Conservation (phyloP, 2,113 vertebrate genomes). For the Thamnophis sirtalis region DNA sequence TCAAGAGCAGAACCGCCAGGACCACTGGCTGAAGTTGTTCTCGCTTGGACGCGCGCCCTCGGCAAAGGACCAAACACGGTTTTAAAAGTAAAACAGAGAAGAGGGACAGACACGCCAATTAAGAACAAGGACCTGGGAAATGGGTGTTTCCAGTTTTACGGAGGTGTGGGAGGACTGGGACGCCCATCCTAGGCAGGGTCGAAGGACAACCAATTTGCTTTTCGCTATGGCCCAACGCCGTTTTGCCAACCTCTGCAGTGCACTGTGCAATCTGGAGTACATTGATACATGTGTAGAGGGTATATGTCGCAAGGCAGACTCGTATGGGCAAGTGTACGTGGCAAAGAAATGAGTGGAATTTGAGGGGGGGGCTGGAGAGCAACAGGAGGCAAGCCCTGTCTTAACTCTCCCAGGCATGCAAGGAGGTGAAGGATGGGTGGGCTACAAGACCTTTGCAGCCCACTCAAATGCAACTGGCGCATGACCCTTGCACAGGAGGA, state of each 20-base stretch:
- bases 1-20: constrained; percentile 16
- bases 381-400: background rate
- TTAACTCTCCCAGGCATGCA: background rate
- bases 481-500: background rate
- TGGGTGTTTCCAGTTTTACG: background rate
- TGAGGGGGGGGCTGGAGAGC: constrained; percentile 1
- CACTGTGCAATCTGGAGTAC: background rate
- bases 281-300: background rate
- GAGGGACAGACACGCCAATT: constrained; percentile 25
- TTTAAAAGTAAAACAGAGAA: background rate
- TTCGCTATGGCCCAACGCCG: fast-evolving
- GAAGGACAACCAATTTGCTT: background rate
- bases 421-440: background rate
- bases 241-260: background rate
- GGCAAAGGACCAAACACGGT: constrained; percentile 49
- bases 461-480: background rate
- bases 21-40: constrained; percentile 51
- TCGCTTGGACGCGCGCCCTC: constrained; percentile 40
- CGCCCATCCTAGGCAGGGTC: background rate
- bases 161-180: background rate
- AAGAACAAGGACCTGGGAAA: background rate
- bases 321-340: constrained; percentile 7
- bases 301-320: background rate
- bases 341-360: background rate
- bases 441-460: background rate